phyloP scores from a whole-genome alignment of 2,888 invertebrate genomes.

The Brenthis ino region DNA sequence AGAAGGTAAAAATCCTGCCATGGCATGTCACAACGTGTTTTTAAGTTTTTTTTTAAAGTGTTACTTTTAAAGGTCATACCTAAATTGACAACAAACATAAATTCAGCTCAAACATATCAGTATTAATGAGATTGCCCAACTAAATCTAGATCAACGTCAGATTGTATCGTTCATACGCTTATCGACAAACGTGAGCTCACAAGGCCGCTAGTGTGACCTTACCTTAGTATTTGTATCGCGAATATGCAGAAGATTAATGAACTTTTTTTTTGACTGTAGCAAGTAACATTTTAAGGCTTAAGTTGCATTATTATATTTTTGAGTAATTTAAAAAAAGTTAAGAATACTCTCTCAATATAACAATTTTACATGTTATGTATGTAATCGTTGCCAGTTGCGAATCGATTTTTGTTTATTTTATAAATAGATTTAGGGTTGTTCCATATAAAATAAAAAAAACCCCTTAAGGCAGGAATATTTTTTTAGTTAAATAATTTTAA shows the following conservation, averaged over 20 bases:
- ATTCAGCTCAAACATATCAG: constrained; percentile 28
- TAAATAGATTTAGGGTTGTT: too few species aligned
- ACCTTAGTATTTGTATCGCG: constrained; percentile 30
- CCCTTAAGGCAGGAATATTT: background rate
- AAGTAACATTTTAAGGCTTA: constrained; percentile 13
- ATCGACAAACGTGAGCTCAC: constrained; percentile 43
- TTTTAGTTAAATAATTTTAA: too few species aligned
- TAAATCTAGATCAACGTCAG: constrained; percentile 50
- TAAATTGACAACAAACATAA: background rate
- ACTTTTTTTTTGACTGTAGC: constrained; percentile 23
- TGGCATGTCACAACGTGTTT: too few species aligned
- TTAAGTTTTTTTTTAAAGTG: too few species aligned
- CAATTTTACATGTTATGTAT: too few species aligned
- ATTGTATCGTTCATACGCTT: constrained; percentile 45
- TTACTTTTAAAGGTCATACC: too few species aligned
- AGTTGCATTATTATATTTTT: too few species aligned
- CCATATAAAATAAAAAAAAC: background rate
- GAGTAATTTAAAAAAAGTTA: too few species aligned
- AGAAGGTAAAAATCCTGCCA: too few species aligned
- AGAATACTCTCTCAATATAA: too few species aligned
- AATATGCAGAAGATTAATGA: constrained; percentile 36
- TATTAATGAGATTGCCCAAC: constrained; percentile 36
- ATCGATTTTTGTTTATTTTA: too few species aligned
- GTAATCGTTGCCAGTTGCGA: too few species aligned
- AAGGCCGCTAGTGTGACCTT: constrained; percentile 45